A percentile compares a stretch with the other conserved stretches of the same genome.
phyloP scores from a whole-genome alignment of 2,113 vertebrate genomes.

The Coreoperca whiteheadi region DNA sequence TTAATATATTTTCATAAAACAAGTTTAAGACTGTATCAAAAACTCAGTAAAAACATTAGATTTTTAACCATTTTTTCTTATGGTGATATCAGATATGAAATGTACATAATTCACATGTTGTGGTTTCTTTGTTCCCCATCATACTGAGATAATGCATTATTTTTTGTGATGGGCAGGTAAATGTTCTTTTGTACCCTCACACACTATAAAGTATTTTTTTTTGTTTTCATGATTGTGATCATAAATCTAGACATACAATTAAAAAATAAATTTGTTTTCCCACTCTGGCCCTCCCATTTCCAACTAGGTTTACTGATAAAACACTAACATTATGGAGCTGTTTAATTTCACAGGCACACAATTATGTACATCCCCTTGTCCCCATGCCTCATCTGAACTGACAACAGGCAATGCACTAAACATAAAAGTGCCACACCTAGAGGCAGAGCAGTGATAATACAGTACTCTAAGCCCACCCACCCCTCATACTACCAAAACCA shows the following conservation, averaged over 20 bases:
- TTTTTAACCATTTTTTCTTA: conserved; percentile 80
- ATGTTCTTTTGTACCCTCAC: conserved; percentile 69
- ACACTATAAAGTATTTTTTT: conserved; percentile 71
- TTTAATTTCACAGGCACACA: conserved; percentile 82
- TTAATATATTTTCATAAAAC: conserved; percentile 86
- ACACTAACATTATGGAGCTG: conserved; percentile 77
- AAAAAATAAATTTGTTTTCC: conserved; percentile 81
- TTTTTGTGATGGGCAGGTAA: conserved; percentile 73
- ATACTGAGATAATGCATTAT: conserved; percentile 72
- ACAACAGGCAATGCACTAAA: conserved; percentile 60
- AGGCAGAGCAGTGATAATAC: conserved; percentile 72
- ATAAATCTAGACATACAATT: conserved; percentile 81
- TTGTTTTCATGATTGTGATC: conserved; percentile 67
- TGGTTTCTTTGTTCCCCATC: conserved; percentile 72
- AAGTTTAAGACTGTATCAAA: conserved; percentile 86
- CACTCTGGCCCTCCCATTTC: conserved; percentile 46
- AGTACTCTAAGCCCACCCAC: conserved; percentile 61
- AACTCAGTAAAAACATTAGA: conserved; percentile 87
- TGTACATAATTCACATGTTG: conserved; percentile 83
- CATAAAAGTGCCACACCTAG: conserved; percentile 59
- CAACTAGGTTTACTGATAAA: conserved; percentile 77
- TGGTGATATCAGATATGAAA: conserved; percentile 83
- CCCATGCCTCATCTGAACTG: conserved; percentile 66
- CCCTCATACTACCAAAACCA: conserved; percentile 49
- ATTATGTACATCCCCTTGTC: conserved; percentile 80